Evolutionary conservation across 1,140 invertebrate genomes (phyloP).

Genomic region (Diplogasteroides magnus): DNA sequence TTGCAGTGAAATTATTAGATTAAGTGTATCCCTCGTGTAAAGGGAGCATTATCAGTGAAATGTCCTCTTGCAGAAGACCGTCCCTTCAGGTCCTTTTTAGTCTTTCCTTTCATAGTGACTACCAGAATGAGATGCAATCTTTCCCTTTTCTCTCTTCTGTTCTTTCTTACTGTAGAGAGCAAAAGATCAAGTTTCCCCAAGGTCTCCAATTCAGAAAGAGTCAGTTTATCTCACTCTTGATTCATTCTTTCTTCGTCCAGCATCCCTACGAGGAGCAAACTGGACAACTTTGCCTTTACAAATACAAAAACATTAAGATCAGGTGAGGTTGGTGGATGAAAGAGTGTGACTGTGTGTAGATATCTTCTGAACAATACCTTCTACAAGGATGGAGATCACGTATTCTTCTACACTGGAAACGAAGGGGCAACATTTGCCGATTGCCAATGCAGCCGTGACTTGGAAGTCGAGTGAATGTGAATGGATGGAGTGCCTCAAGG

Average conservation of each 20-base stretch:
- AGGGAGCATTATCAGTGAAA: no score
- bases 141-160: no score
- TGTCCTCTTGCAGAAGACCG: no score
- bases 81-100: no score
- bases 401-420: slow-evolving; percentile 80
- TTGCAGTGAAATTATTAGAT: no score
- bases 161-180: not conserved
- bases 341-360: slow-evolving; percentile 19
- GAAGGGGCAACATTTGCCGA: slow-evolving; percentile 83
- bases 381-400: slow-evolving; percentile 59
- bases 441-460: slow-evolving; percentile 76
- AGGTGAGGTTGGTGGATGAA: not conserved
- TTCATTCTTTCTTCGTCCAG: not conserved
- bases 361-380: slow-evolving; percentile 52
- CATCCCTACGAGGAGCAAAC: not conserved
- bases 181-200: not conserved
- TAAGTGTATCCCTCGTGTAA: no score
- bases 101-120: no score
- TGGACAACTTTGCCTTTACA: not conserved
- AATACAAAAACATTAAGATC: not conserved
- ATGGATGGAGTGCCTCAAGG: slow-evolving; percentile 62
- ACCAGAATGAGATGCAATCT: no score
- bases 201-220: not conserved
- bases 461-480: not conserved
- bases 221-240: not conserved